Conservation (phyloP, 2,113 vertebrate species). For the Phyllostomus hastatus region DNA sequence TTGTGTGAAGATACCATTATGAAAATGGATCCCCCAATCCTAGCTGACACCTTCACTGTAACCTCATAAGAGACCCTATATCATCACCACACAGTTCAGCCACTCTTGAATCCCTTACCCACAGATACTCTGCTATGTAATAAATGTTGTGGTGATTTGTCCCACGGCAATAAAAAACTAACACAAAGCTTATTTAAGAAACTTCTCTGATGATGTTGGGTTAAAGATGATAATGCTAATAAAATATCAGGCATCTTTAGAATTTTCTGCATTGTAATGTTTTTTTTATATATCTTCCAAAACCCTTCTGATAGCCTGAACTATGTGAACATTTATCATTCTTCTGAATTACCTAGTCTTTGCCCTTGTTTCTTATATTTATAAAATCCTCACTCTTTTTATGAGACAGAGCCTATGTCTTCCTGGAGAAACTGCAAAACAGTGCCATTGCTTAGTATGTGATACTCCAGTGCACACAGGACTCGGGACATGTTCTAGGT, state of each 20-base stretch:
- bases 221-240: not conserved
- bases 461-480: not conserved
- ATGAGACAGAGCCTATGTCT: not conserved
- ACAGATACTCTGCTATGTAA: not conserved
- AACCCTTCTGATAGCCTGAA: not conserved
- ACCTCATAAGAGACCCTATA: not conserved
- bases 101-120: not conserved
- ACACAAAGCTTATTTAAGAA: not conserved
- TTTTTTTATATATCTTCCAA: not conserved
- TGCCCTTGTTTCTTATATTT: not conserved
- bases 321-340: not conserved
- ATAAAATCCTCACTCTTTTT: not conserved
- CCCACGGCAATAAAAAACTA: not conserved
- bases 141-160: not conserved
- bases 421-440: not conserved
- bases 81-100: not conserved
- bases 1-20: not conserved
- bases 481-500: not conserved
- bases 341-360: not conserved
- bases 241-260: not conserved
- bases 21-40: not conserved
- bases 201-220: not conserved
- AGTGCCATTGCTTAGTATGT: not conserved
- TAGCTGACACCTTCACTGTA: not conserved
- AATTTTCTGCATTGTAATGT: not conserved